Evolutionary conservation across 2,113 vertebrate genomes (phyloP).

Genomic region (Xiphophorus maculatus): DNA sequence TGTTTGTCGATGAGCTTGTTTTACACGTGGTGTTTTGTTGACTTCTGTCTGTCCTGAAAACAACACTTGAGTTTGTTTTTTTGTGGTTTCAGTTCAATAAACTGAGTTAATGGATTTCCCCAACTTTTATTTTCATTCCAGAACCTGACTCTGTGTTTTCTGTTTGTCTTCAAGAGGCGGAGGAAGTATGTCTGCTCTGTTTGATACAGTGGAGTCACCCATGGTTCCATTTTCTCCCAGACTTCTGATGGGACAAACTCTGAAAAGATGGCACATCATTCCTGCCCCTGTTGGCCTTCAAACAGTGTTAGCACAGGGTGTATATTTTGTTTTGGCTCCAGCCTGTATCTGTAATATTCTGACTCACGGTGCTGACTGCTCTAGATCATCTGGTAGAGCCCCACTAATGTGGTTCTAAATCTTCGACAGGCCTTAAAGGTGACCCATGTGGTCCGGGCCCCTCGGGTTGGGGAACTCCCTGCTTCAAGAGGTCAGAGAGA

Average conservation of each 20-base stretch:
- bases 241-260: not conserved
- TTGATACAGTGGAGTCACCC: not conserved
- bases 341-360: not conserved
- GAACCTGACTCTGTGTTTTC: not conserved
- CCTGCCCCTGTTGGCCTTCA: not conserved
- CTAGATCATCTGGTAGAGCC: not conserved
- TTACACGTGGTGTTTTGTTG: not conserved
- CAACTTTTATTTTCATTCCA: not conserved
- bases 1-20: not conserved
- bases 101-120: not conserved
- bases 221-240: not conserved
- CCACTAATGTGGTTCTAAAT: conserved; percentile 1
- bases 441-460: not conserved
- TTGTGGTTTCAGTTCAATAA: not conserved
- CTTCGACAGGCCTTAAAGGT: not conserved
- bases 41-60: not conserved
- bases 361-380: not conserved
- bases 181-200: not conserved
- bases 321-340: not conserved
- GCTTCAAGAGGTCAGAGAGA: not conserved
- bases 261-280: not conserved
- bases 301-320: not conserved
- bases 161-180: not conserved
- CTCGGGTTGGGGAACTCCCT: not conserved
- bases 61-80: not conserved